Base-by-base conservation (phyloP, 2,888 invertebrate species). In the Tolmerus cingulatus region DNA sequence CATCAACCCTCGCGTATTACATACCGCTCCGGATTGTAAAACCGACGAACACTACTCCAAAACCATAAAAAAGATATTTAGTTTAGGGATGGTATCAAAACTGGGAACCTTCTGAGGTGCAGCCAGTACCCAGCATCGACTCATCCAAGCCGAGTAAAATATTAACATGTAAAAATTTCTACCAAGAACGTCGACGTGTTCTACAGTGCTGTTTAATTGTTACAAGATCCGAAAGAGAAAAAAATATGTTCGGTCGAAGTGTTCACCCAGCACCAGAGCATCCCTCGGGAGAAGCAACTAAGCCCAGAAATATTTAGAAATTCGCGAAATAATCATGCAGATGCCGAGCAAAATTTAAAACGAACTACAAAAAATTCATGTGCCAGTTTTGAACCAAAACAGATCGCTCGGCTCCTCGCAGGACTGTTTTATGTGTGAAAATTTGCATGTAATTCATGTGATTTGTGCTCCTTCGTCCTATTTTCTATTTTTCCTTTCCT, bases 1-100 rank as follows among this genome's bases (percentile, higher is more conserved):
- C 81, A 87, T 82, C 87, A 87, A 87, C 81, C 76, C 66, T 87
- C 87, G 87, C 87, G 87, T 87, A 81, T 74, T 87, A 34, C 34
- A 87, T 82, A 87, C 74, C 87, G 81, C 23, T 87, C 51, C 74
- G 85, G 51, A 85, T 85, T 85, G 57, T 74, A 74, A 43, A 84
- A 74, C 43, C 37, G 37, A 74, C 74, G 43, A 74, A 74, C 37
- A 57, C 66, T 82, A 37, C 37, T 66, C 51, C 78, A 76, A 74
- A n/a, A 74, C 76, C 14, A 76, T 34, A 76, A 34, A 46, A 14
- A 14, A 46, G 12, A 46, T 16, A 43, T 46, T 14, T 46, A 46
- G 14, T 46, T 46, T 46, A 7, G 40, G 37, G 27, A 34, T 76
- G n/a, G 27, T 37, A 76, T 76, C 76, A 76, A 76, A 76, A 76